Evolutionary conservation across 2,797 vertebrate genomes (phyloP), one percentile per base, ranked within the genome.

Genomic region (Centropyge bicolor): DNA sequence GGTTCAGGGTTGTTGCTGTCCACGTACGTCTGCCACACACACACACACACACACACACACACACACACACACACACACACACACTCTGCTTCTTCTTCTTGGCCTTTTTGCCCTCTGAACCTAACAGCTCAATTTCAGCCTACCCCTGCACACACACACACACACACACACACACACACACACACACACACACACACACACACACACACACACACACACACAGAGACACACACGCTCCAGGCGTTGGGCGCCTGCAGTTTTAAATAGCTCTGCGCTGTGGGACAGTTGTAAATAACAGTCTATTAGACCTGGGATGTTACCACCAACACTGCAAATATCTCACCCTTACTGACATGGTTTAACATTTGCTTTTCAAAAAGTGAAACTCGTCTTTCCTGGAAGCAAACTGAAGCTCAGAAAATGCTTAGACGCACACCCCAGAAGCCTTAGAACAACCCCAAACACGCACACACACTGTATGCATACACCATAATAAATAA

Each of bases 61-160:
- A 36, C 56, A 70, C 13, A 40, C 69, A 67, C 69, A 67, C 45
- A 56, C 48, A 76, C 72, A 67, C 62, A 67, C 87, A 52, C 69
- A 60, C 76, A 46, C 49, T 24, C 74, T 72, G 71, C 77, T 43
- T 85, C 76, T 76, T 71, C 62, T 76, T 49, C 36, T 88, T 78
- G 82, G 87, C 86, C 81, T 86, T 81, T 84, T 82, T 83, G 78
- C 76, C 89, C 91, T 81, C 80, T 84, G 85, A 91, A 85, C 83
- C 73, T 55, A 82, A 86, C 81, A 83, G 81, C 90, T 94, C 90
- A 91, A 80, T 94, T 92, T 90, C 88, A 89, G 82, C 82, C 67
- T 67, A 78, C 74, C 5, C 31, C 40, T 73, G 46, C 68, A 56
- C 72, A 74, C 77, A 78, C 63, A 71, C 52, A 80, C 73, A 52